Evolutionary conservation across 2,113 vertebrate species (phyloP), one percentile per base, ranked within the genome.

Genomic region (Perca schrenkii): DNA sequence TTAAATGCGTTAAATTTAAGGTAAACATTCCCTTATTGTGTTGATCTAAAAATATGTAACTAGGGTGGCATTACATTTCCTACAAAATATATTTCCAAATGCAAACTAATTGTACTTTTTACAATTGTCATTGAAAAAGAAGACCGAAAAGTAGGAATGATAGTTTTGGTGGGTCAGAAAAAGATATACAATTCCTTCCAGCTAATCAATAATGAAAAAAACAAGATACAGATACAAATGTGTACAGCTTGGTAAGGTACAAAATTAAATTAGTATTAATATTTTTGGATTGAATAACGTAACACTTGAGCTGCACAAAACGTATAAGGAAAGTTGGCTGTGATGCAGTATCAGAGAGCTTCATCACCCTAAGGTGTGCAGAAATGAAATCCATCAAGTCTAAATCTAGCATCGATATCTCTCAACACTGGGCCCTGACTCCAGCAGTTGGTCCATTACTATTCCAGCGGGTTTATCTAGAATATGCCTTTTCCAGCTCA

Each of bases 401-500:
- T 58, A 80, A 90, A 92, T 85, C 77, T 83, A 74, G 57, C 76
- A 72, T 89, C 83, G 49, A 88, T 88, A 91, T 83, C 80, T 83
- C 69, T 80, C 84, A 79, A 83, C 85, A 31, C 67, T 53, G 78
- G 60, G 58, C 65, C 69, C 72, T 63, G 78, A 89, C 86, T 90
- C 78, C 83, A 86, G 91, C 91, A 91, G 89, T 93, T 91, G 91
- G 92, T 87, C 89, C 90, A 93, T 91, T 91, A 90, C 82, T 70
- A 86, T 91, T 88, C 80, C 87, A 74, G 88, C 15, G 80, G 89
- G 81, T 93, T 90, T 89, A 92, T 93, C 91, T 88, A 89, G 78
- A 94, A 93, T 92, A 93, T 90, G 89, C 92, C 91, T 93, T 94
- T 94, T 93, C 87, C 90, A 93, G 86, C 90, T 91, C 91, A 94